Evolutionary conservation across 2,888 invertebrate genomes (phyloP), one percentile per base, ranked within the genome.

Genomic region (Amaurobius ferox): DNA sequence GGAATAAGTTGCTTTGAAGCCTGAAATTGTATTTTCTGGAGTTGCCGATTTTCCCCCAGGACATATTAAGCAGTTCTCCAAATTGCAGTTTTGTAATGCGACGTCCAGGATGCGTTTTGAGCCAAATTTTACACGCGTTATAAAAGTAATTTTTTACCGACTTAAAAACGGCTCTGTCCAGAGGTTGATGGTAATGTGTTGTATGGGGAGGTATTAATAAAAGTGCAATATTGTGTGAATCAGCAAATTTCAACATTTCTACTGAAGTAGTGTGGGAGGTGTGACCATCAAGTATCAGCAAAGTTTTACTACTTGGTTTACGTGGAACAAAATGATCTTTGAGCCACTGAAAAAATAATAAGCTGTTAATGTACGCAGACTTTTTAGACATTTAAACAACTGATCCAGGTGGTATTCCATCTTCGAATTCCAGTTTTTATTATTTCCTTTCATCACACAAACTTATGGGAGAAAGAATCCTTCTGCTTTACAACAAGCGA

Each of bases 261-360:
- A 55, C 55, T 55, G 55, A 55, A 55, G 6, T 16, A 55, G 55
- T 55, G 55, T 55, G 55, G 55, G 26, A 7, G 28, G 16, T 55
- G 55, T 55, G 55, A 55, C 55, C 55, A 55, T 55, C 55, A 55
- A 55, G 55, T 55, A 55, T 55, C 55, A 55, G 55, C 55, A 23
- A 55, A 55, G 55, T 55, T n/a, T n/a, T n/a, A n/a, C n/a, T n/a
- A n/a, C n/a, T n/a, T n/a, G n/a, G n/a, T n/a, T n/a, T n/a, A n/a
- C 26, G 55, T 16, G 55, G 16, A 55, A 55, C 26, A 5, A 55
- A 55, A 55, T 55, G 6, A 55, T 55, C 26, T 55, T 55, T 55
- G 55, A 55, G 55, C 55, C 55, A 55, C 55, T 55, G 55, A 55
- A 55, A 55, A 55, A 55, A 55, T 55, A 55, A 55, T 5, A 16